Conservation (phyloP, 30 jellyfish, hydroid and myxozoan genomes). For the Aurelia aurita region DNA sequence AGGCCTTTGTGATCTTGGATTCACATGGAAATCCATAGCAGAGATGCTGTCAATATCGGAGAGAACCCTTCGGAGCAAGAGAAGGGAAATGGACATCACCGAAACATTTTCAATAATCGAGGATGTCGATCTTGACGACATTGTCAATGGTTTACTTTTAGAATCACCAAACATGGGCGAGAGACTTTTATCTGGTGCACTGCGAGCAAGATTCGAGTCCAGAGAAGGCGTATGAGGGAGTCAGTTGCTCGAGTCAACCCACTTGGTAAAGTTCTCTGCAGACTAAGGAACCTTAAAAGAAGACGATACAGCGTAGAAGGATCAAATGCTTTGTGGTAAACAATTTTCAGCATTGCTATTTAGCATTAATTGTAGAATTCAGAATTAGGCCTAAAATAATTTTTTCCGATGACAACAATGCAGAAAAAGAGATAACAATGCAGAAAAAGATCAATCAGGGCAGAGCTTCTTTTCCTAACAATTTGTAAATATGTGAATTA, state of each 20-base stretch:
- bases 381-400: background rate
- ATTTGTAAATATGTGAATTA: background rate
- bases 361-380: background rate
- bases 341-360: background rate
- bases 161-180: constrained; percentile 45
- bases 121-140: constrained; percentile 13
- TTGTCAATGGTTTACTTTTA: constrained; percentile 4
- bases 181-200: constrained; percentile 48
- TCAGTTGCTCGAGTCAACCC: constrained; percentile 35
- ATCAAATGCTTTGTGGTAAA: constrained; percentile 21
- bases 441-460: no score
- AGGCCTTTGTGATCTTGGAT: constrained; percentile 15
- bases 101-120: constrained; percentile 24
- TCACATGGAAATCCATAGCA: constrained; percentile 31
- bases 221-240: constrained; percentile 52
- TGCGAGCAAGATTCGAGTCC: constrained; percentile 34
- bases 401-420: background rate
- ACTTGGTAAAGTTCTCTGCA: constrained; percentile 27
- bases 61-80: constrained; percentile 2
- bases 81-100: constrained; percentile 14
- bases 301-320: constrained; percentile 11
- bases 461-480: background rate
- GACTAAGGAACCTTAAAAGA: constrained; percentile 13
- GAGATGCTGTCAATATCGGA: constrained; percentile 21
- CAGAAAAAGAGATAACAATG: no score